Percentiles rank a stretch among this genome's conserved stretches.
Evolutionary conservation across 2,113 vertebrate species (phyloP).

Genomic region (Salvelinus alpinus): DNA sequence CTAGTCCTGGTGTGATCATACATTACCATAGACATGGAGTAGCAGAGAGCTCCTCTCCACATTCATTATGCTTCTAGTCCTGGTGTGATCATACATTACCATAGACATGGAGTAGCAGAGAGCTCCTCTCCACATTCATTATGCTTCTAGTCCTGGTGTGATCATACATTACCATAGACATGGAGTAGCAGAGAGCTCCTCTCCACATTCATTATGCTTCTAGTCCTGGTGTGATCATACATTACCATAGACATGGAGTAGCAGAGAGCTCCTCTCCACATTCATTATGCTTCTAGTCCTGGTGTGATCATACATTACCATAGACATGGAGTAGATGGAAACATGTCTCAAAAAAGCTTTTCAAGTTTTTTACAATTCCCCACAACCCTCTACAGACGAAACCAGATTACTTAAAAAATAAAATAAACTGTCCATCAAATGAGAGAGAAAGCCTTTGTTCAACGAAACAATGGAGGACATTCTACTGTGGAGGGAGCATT

Average conservation of each 20-base stretch:
- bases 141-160: not conserved
- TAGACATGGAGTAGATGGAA: not conserved
- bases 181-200: constrained; percentile 25
- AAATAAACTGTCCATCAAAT: constrained; percentile 57
- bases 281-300: not conserved
- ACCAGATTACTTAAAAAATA: constrained; percentile 11
- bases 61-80: not conserved
- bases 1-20: too few relatives aligned
- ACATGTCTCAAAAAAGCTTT: constrained; percentile 18
- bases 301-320: constrained; percentile 19
- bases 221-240: not conserved
- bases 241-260: constrained; percentile 17
- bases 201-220: constrained; percentile 3
- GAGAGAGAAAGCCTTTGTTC: constrained; percentile 71
- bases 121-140: constrained; percentile 28
- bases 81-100: constrained; percentile 14
- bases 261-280: constrained; percentile 33
- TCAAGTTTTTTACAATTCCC: not conserved
- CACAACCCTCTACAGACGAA: constrained; percentile 42
- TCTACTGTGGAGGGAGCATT: constrained; percentile 59
- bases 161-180: constrained; percentile 21
- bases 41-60: constrained; percentile 35
- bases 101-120: constrained; percentile 12
- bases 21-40: too few relatives aligned
- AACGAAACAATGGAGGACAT: constrained; percentile 70